Conservation (phyloP, 2,797 vertebrate species). For the Pachyuromys duprasi region DNA sequence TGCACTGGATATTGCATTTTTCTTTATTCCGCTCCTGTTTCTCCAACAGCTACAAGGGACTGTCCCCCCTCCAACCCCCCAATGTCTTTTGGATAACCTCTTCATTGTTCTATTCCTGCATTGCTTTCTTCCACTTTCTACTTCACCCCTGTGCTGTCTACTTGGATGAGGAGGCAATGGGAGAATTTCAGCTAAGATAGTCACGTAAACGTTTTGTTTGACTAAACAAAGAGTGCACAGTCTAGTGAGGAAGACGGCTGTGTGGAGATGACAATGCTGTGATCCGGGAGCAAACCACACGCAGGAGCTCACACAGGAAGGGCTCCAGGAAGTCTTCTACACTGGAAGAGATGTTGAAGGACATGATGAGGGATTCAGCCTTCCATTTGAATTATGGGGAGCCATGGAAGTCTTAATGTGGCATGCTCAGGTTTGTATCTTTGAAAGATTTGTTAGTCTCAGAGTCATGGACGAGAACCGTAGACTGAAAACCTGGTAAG, state of each 20-base stretch:
- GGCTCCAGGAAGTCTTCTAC: not conserved
- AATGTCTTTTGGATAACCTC: not conserved
- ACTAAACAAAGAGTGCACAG: not conserved
- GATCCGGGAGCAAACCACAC: not conserved
- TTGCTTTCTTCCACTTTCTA: not conserved
- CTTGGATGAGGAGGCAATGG: not conserved
- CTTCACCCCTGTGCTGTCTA: not conserved
- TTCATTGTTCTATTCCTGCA: not conserved
- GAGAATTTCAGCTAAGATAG: not conserved
- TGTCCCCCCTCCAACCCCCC: not conserved
- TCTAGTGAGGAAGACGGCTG: not conserved
- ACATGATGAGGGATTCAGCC: not conserved
- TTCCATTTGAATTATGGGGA: not conserved
- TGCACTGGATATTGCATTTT: not conserved
- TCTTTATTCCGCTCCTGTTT: not conserved
- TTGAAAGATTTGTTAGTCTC: not conserved
- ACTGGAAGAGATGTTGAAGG: not conserved
- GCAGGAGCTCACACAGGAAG: not conserved
- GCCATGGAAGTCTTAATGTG: not conserved
- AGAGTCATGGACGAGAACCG: not conserved
- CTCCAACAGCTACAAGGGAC: not conserved
- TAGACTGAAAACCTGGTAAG: not conserved
- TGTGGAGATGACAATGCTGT: not conserved
- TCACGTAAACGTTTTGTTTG: not conserved
- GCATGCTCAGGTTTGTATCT: not conserved